Evolutionary conservation across 1,140 invertebrate species (phyloP).

Genomic region (Magallana gigas): DNA sequence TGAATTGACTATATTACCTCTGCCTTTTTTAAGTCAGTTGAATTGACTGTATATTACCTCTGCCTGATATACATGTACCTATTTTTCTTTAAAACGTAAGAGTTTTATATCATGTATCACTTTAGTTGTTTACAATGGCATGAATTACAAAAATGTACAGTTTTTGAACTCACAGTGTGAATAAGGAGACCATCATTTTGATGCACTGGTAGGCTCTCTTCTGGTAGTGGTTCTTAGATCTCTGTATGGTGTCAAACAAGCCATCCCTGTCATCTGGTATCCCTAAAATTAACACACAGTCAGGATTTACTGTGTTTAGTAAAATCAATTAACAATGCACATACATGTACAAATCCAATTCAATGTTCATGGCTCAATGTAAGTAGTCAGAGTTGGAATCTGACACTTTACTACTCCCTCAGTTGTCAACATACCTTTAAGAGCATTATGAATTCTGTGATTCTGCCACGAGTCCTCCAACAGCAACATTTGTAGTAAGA

Average conservation of each 20-base stretch:
- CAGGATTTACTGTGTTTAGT: neutral
- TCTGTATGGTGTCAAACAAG: conserved; percentile 93
- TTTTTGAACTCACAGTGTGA: conserved; percentile 81
- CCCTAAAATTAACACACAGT: conserved; percentile 79
- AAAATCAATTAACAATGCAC: no score
- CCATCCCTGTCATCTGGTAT: conserved; percentile 95
- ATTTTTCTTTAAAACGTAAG: no score
- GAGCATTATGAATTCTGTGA: conserved; percentile 93
- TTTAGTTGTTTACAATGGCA: no score
- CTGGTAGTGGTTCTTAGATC: conserved; percentile 96
- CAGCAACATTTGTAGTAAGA: conserved; percentile 91
- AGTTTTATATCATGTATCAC: no score
- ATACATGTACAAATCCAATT: no score
- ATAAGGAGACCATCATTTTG: conserved; percentile 94
- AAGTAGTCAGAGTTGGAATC: no score
- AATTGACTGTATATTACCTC: no score
- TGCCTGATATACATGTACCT: no score
- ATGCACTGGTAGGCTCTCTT: conserved; percentile 98
- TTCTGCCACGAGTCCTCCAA: conserved; percentile 98
- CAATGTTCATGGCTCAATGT: neutral
- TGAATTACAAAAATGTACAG: no score
- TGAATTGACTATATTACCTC: no score
- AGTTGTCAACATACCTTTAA: conserved; percentile 82
- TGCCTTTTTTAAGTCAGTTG: no score
- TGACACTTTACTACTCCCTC: neutral